Conservation (phyloP, 2,797 vertebrate genomes). For the Halcyon chelicuti region DNA sequence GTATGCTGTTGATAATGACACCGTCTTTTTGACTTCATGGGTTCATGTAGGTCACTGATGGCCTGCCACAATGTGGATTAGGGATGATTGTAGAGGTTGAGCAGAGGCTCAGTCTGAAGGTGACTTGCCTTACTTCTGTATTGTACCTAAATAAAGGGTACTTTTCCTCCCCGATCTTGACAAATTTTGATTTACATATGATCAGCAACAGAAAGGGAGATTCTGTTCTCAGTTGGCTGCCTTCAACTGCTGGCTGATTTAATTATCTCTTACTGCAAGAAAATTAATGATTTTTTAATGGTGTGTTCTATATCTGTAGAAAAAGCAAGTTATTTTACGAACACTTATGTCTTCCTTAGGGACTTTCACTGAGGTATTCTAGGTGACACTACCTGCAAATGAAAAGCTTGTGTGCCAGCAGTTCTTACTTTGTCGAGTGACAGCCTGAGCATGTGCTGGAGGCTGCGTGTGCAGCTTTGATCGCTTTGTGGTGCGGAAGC, state of each 20-base stretch:
- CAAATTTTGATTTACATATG: background rate
- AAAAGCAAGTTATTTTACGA: background rate
- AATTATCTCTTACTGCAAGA: constrained; percentile 18
- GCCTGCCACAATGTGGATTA: background rate
- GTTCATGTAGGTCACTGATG: background rate
- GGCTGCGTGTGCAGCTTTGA: accelerated
- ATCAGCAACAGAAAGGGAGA: background rate
- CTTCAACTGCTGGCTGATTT: constrained; percentile 19
- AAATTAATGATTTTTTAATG: constrained; percentile 9
- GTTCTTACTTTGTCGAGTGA: background rate
- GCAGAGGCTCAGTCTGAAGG: background rate
- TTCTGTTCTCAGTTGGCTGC: background rate
- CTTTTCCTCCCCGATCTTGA: background rate
- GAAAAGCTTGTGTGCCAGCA: background rate
- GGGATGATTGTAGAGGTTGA: background rate
- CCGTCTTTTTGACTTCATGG: background rate
- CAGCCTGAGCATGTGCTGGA: background rate
- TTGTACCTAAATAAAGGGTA: background rate
- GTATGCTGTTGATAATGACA: background rate
- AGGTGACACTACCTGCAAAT: background rate
- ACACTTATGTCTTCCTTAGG: background rate
- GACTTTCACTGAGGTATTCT: background rate
- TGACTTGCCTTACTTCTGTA: background rate
- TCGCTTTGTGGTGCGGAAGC: background rate
- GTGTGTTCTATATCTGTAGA: background rate